Base-by-base conservation (phyloP, 1,140 invertebrate genomes). In the Drosophila saltans region DNA sequence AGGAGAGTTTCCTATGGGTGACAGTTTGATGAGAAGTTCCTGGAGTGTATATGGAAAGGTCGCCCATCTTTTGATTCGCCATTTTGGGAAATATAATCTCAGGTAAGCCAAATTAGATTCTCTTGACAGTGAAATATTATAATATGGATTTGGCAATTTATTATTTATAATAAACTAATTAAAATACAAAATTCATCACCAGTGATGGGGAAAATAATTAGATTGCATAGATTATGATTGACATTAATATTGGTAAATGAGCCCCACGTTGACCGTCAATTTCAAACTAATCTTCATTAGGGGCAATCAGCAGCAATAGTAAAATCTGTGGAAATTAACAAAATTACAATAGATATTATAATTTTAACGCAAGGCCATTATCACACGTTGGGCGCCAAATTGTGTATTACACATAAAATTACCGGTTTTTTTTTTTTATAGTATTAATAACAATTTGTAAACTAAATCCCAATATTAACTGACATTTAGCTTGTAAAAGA, bases 211-310 rank as follows among this genome's bases (percentile, higher is more conserved):
- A 1, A 52, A 52, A 52, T 52, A 52, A 52, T 52, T 52, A 52
- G 1, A 52, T 52, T 52, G 21, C 43, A 21, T 48, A 48, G 43
- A 48, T 48, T 48, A 8, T 26, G 24, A 52, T 52, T 52, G 45
- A 52, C 45, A 52, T 52, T 52, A 52, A 45, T 45, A 45, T 16
- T 45, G 16, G 16, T 21, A 21, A 45, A 45, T 45, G 16, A 21
- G 16, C 33, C 41, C 40, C 41, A 43, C 11, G 5, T 43, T n/a
- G 11, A n/a, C 41, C 11, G 41, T n/a, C 41, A 43, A 40, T 40
- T 11, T 40, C 10, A 40, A 40, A 40, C 39, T 40, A 40, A 43
- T 43, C n/a, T 43, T 16, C 41, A 16, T 43, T 16, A 16, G 11
- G 3, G 8, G 4, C 11, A 43, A 43, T n/a, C 41, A 43, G n/a